Evolutionary conservation across 2,888 invertebrate species (phyloP).

Genomic region (Dasypolia templi): DNA sequence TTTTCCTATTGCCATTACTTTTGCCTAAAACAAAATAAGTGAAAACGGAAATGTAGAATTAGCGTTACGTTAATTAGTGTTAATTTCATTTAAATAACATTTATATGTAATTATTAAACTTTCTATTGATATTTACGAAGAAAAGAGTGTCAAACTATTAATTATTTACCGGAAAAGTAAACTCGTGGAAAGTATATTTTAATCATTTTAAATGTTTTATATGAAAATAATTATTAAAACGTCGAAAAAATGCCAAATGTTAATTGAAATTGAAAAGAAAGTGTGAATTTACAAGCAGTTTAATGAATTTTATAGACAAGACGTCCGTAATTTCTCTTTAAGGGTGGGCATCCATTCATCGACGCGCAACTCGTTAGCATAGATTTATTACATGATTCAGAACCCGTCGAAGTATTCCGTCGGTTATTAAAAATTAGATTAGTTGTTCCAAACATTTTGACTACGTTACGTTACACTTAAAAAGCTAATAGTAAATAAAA

Average conservation of each 20-base stretch:
- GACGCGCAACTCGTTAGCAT: too few relatives aligned
- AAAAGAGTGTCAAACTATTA: slow-evolving; percentile 27
- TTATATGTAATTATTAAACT: slow-evolving; percentile 21
- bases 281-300: slow-evolving; percentile 17
- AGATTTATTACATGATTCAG: too few relatives aligned
- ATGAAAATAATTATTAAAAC: slow-evolving; percentile 26
- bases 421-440: too few relatives aligned
- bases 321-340: slow-evolving; percentile 22
- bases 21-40: neutral
- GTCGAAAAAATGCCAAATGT: neutral
- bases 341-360: too few relatives aligned
- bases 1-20: slow-evolving; percentile 16
- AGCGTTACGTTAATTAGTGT: slow-evolving; percentile 38
- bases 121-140: slow-evolving; percentile 27
- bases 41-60: slow-evolving; percentile 46
- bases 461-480: too few relatives aligned
- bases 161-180: slow-evolving; percentile 32
- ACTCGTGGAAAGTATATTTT: slow-evolving; percentile 44
- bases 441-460: too few relatives aligned
- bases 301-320: slow-evolving; percentile 13
- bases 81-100: slow-evolving; percentile 28
- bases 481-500: neutral
- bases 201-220: slow-evolving; percentile 7
- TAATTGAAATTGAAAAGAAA: slow-evolving; percentile 16
- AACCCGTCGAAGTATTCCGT: too few relatives aligned